These are phyloP conservation scores for Sarcophaga variegata DNA, from an alignment of 2,888 invertebrate genomes.

Conservation along the genomic window DNA sequence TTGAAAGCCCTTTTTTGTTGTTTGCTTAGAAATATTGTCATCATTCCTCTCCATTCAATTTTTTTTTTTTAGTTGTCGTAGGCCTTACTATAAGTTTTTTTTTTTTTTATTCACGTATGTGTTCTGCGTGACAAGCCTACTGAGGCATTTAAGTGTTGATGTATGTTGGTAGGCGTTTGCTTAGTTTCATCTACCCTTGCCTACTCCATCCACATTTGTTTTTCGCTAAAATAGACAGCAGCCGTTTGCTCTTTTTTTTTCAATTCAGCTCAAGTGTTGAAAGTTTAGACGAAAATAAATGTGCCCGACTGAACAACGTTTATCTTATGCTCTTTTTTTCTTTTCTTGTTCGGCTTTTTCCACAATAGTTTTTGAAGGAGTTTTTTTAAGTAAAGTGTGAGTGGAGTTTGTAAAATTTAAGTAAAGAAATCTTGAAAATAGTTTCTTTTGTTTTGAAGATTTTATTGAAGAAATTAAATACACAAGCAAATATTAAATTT, in stretches of 20 bases:
- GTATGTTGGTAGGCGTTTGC: conserved; percentile 54
- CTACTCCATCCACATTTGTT: not conserved
- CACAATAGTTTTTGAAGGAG: too few relatives aligned
- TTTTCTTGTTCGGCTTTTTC: not conserved
- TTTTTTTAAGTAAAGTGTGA: not conserved
- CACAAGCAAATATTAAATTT: too few relatives aligned
- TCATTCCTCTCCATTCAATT: conserved; percentile 11
- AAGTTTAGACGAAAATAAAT: conserved; percentile 38
- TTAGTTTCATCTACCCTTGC: not conserved
- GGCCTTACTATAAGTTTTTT: not conserved
- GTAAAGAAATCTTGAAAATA: too few relatives aligned
- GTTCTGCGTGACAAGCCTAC: conserved; percentile 40
- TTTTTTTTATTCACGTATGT: not conserved
- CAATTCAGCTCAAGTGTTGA: conserved; percentile 51
- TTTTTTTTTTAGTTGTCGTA: conserved; percentile 2
- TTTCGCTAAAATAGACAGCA: conserved; percentile 1
- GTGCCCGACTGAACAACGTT: conserved; percentile 25
- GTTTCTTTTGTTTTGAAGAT: too few relatives aligned
- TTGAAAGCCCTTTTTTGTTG: not conserved
- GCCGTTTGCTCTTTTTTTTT: conserved; percentile 1
- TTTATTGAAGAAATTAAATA: too few relatives aligned
- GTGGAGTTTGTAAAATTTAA: not conserved
- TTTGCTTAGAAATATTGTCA: conserved; percentile 46
- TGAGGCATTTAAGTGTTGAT: conserved; percentile 57
- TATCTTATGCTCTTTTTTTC: conserved; percentile 19